Base-by-base conservation (phyloP, 2,113 vertebrate genomes). In the Falcunculus frontatus region DNA sequence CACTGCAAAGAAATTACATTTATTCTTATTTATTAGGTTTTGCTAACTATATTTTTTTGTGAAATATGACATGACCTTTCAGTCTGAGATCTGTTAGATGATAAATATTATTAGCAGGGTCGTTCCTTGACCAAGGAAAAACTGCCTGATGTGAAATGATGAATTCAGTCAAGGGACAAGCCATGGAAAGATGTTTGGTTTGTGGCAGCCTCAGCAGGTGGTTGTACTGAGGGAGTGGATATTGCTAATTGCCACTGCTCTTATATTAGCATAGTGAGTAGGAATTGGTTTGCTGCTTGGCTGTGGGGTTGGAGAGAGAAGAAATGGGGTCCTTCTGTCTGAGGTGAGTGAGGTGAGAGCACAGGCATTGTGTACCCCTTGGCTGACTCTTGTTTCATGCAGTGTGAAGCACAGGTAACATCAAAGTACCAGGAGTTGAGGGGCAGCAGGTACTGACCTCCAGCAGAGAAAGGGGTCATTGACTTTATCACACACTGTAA, bases 21-120 rank as follows among this genome's bases (percentile, higher is more conserved):
- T 94, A 59, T 74, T 91, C 95, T 96, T 96, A 95, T 87, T 87
- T n/a, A 96, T 63, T 93, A 96, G 77, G 62, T 90, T 96, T 94
- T 94, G 65, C 49, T 95, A 62, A 18, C 64, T 95, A 0, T 95
- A 18, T 89, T 41, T 70, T 87, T 72, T 57, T 10, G 87, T 84
- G 77, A 59, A 89, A 74, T 84, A 59, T 90, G 89, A 93, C 78
- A 77, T 56, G 41, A 47, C 78, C 92, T 97, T 96, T 89, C 95
- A 95, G 89, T 86, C 56, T 68, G 87, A 89, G 75, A 93, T 91
- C 94, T 93, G 44, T 93, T 95, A 85, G 96, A 93, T 96, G 96
- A 95, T 91, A 96, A 96, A 95, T 74, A 90, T 85, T 78, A 92
- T 69, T 64, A 97, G 70, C 87, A 95, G 97, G 95, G 95, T 97